A percentile compares a stretch with the other conserved stretches of the same genome.
Conservation (phyloP, 2,888 invertebrate species). For the Oscheius myriophilus region DNA sequence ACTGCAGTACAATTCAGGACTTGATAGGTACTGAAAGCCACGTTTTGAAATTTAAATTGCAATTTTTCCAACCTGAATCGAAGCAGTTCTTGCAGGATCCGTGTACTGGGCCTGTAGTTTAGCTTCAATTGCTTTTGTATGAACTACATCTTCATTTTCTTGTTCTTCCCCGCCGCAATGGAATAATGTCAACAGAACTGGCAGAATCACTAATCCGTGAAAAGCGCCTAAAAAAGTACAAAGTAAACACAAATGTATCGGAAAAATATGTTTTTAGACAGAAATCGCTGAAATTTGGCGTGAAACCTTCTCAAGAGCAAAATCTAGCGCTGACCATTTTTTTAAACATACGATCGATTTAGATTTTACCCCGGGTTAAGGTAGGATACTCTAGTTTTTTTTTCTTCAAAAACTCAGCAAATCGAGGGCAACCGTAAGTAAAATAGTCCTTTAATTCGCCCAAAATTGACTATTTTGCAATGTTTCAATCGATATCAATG, state of each 20-base stretch:
- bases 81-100: slow-evolving; percentile 42
- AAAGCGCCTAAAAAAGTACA: slow-evolving; percentile 77
- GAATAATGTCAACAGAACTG: slow-evolving; percentile 74
- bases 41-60: neutral
- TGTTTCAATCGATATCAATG: too few species aligned
- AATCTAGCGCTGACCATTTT: too few species aligned
- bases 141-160: slow-evolving; percentile 26
- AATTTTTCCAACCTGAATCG: slow-evolving; percentile 38
- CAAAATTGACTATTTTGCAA: too few species aligned
- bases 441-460: too few species aligned
- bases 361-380: neutral
- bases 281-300: too few species aligned
- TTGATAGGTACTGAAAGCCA: slow-evolving; percentile 22
- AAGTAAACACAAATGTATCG: too few species aligned
- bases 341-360: too few species aligned
- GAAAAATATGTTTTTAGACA: too few species aligned
- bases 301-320: too few species aligned
- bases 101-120: slow-evolving; percentile 51
- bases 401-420: too few species aligned
- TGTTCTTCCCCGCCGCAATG: slow-evolving; percentile 47
- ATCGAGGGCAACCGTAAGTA: too few species aligned
- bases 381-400: too few species aligned
- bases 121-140: slow-evolving; percentile 36
- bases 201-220: slow-evolving; percentile 90
- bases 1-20: slow-evolving; percentile 19